Evolutionary conservation across 2,888 invertebrate species (phyloP), one percentile per base, ranked within the genome.

Genomic region (Morpho deidamia): DNA sequence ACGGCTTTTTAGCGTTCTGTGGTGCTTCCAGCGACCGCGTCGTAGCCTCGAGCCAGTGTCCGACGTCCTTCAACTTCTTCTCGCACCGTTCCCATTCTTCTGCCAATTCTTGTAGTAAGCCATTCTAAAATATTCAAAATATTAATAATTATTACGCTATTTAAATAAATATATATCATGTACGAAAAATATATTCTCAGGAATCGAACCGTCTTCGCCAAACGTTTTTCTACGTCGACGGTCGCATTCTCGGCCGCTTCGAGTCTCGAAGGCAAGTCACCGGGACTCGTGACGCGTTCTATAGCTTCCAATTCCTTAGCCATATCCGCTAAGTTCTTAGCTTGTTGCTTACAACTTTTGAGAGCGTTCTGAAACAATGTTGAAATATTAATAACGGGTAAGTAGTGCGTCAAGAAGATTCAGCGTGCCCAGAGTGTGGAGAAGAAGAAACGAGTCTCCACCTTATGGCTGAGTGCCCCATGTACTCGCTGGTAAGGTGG

Each of bases 31-130:
- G 78, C 47, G 92, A 91, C 63, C 93, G 92, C 63, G 92, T 91
- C 8, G 97, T 94, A 72, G 97, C 97, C 59, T 97, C 97, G 66
- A 97, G 93, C 97, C 97, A 98, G 63, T 92, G 91, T 58, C 93
- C 94, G 44, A 96, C 95, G 67, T 98, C 97, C 79, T 96, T 95
- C 79, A 98, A 92, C 81, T 98, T 98, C 79, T 93, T 95, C 83
- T 98, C 97, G 83, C 97, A 98, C 81, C 98, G 96, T 77, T 97
- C 97, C 96, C 98, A 98, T 89, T 98, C 97, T 78, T 97, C 97
- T 45, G 95, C 94, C 50, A 97, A 94, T 86, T 98, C 98, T 91
- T 96, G 96, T 57, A 98, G 91, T 66, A 97, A 86, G 44, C 96
- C 95, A 76, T 95, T 95, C 96, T 96, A 83, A 60, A 91, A 63